Conservation (phyloP, 2,888 invertebrate species). For the Endotricha flammealis region DNA sequence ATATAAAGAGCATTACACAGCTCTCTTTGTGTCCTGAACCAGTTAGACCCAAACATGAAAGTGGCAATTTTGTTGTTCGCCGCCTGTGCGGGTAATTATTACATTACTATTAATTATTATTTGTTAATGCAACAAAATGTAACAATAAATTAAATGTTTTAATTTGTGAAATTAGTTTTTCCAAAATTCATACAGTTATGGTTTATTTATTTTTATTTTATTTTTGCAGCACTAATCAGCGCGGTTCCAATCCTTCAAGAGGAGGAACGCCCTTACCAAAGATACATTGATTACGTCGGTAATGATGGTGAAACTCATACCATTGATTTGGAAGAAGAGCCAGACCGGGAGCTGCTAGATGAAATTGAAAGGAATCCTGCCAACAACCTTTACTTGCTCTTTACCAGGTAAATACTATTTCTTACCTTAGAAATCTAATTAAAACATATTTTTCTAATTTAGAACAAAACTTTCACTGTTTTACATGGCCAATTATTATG, state of each 20-base stretch:
- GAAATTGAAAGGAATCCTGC: slow-evolving; percentile 37
- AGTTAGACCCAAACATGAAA: too few species aligned
- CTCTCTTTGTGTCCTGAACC: too few species aligned
- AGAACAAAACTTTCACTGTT: too few species aligned
- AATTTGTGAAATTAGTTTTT: too few species aligned
- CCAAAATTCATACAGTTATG: too few species aligned
- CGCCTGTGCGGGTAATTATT: too few species aligned
- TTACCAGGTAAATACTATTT: slow-evolving; percentile 27
- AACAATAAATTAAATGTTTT: not conserved
- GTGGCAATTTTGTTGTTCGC: too few species aligned
- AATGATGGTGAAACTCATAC: slow-evolving; percentile 25
- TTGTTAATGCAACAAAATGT: not conserved
- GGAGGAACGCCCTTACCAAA: not conserved
- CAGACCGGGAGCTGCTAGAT: slow-evolving; percentile 30
- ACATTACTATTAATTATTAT: not conserved
- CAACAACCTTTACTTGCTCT: slow-evolving; percentile 36
- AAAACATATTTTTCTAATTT: too few species aligned
- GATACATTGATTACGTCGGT: not conserved
- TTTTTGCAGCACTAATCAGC: not conserved
- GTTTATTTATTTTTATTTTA: not conserved
- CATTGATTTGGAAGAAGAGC: slow-evolving; percentile 39
- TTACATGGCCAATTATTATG: too few species aligned
- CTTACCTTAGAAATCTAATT: too few species aligned
- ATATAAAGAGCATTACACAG: too few species aligned
- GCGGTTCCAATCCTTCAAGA: not conserved